Evolutionary conservation across 2,113 vertebrate genomes (phyloP), one percentile per base, ranked within the genome.

Genomic region (Indri indri): DNA sequence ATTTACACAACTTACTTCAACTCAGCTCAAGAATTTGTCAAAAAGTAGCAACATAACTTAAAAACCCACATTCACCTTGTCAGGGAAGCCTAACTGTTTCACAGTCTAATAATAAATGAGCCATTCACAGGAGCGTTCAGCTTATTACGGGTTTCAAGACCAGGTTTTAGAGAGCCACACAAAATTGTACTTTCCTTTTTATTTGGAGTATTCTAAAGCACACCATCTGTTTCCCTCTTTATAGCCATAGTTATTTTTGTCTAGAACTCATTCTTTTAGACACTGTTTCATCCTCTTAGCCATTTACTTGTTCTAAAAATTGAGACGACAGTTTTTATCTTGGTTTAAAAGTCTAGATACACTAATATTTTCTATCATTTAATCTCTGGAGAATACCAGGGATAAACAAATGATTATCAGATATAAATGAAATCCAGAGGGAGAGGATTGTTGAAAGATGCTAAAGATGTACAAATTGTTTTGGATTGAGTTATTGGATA

Each of bases 171-270:
- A 70, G 84, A 95, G 82, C 61, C 76, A 81, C 87, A 80, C n/a
- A 96, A 96, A 95, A 57, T 30, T 76, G 40, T 42, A 96, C 40
- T 37, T 97, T 97, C 65, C 47, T 97, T 94, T 95, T 95, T 95
- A 91, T 82, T 73, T 73, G 34, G 85, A 96, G 83, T 96, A 65
- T 95, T 97, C 90, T 97, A 88, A 98, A 98, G 97, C 88, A 87
- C 47, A 57, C 96, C 97, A 98, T 98, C 97, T 98, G 98, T 54
- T 97, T 76, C 93, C 76, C n/a, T 98, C 17, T 71, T 84, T 86
- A 83, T 82, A 90, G 95, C 77, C 54, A 68, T 81, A 98, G 68
- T 84, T 32, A 92, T 96, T 97, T 90, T 84, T 96, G 90, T 95
- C 92, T 95, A 90, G 59, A 97, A 59, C 47, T n/a, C 68, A 71